These are phyloP conservation scores for Pseudorhombus dupliciocellatus DNA, from an alignment of 2,113 vertebrate species.

Conservation along the genomic window DNA sequence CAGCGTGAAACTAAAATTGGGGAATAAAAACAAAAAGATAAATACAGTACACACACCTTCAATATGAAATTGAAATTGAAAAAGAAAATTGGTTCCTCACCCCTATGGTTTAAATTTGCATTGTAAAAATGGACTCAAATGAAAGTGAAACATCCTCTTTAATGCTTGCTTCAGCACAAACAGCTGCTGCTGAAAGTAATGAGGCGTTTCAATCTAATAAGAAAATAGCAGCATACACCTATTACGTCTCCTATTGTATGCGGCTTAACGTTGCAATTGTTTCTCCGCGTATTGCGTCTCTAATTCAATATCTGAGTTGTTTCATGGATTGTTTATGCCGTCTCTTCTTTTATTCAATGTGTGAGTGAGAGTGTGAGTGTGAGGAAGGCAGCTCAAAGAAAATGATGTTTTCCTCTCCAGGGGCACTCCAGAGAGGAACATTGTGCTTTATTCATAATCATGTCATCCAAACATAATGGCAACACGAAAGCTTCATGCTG, in stretches of 20 bases:
- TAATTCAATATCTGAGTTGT: background rate
- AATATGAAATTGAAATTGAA: too few species aligned
- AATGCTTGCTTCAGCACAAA: background rate
- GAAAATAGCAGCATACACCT: background rate
- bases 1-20: too few species aligned
- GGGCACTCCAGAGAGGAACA: background rate
- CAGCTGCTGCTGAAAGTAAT: background rate
- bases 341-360: background rate
- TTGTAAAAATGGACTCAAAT: background rate
- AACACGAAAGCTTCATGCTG: background rate
- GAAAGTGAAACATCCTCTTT: background rate
- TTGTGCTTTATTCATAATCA: background rate
- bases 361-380: background rate
- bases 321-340: background rate
- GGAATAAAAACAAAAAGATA: too few species aligned
- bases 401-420: background rate
- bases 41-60: too few species aligned
- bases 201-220: slow-evolving; percentile 1
- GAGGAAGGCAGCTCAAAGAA: background rate
- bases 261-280: background rate
- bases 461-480: background rate
- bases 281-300: background rate
- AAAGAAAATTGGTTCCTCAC: too few species aligned
- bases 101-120: too few species aligned
- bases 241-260: background rate